Percentiles rank a stretch among this genome's conserved stretches.
These are phyloP conservation scores for Cecropterus lyciades DNA, from an alignment of 1,140 invertebrate genomes.

Conservation along the genomic window DNA sequence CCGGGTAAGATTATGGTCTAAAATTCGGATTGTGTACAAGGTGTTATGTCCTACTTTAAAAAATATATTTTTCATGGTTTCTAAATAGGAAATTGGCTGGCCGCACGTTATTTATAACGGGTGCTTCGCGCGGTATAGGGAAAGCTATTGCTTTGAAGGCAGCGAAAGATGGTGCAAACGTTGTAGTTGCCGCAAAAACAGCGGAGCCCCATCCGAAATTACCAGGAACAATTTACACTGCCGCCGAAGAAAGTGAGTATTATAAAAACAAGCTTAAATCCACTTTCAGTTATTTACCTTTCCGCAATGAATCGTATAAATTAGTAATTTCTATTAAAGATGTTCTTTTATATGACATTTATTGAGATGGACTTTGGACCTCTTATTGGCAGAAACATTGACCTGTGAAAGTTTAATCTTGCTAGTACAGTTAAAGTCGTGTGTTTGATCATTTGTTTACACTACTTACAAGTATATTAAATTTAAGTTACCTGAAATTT, in stretches of 20 bases:
- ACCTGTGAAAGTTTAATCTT: constrained; percentile 23
- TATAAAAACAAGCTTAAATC: background rate
- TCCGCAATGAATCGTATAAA: too few species aligned
- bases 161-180: constrained; percentile 97
- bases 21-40: constrained; percentile 14
- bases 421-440: too few species aligned
- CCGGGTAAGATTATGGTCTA: constrained; percentile 59
- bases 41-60: constrained; percentile 47
- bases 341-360: background rate
- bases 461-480: too few species aligned
- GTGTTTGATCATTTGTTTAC: too few species aligned
- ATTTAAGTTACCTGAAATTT: too few species aligned
- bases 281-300: too few species aligned
- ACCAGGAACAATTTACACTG: constrained; percentile 98
- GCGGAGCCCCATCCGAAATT: constrained; percentile 97
- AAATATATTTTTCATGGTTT: constrained; percentile 36
- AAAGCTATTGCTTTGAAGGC: constrained; percentile 98
- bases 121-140: constrained; percentile 98
- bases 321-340: background rate
- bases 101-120: constrained; percentile 97
- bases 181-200: constrained; percentile 98
- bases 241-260: constrained; percentile 95
- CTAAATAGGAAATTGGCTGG: constrained; percentile 93
- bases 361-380: constrained; percentile 54
- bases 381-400: constrained; percentile 31